These are phyloP conservation scores for Sminthopsis crassicaudata DNA, from an alignment of 2,113 vertebrate genomes.

Conservation along the genomic window DNA sequence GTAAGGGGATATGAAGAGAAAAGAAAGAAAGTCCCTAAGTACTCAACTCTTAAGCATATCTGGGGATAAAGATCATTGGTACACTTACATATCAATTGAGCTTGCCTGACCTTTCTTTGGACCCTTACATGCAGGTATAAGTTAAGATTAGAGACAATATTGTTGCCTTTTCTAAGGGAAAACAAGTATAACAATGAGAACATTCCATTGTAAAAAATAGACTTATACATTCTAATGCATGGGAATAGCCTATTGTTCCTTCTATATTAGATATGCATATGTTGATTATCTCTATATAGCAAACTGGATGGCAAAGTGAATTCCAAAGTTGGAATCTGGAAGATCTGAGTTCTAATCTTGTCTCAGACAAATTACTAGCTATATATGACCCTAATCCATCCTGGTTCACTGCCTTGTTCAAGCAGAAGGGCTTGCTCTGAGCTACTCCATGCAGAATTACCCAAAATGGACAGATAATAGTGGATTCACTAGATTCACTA, in stretches of 20 bases:
- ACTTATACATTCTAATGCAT: neutral
- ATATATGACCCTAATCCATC: neutral
- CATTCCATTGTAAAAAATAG: neutral
- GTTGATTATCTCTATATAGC: neutral
- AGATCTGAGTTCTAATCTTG: neutral
- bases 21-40: neutral
- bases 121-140: no score
- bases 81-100: no score
- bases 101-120: no score
- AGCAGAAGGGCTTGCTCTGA: no score
- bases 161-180: no score
- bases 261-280: neutral
- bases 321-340: neutral
- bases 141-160: no score
- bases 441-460: no score
- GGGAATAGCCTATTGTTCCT: neutral
- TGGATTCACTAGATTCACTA: no score
- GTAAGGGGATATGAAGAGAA: neutral
- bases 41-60: no score
- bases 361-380: neutral
- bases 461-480: no score
- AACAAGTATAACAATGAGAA: neutral
- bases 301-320: neutral
- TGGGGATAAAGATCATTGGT: no score
- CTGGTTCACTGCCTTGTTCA: no score